Evolutionary conservation across 2,113 vertebrate genomes (phyloP).

Genomic region (Fulmarus glacialis): DNA sequence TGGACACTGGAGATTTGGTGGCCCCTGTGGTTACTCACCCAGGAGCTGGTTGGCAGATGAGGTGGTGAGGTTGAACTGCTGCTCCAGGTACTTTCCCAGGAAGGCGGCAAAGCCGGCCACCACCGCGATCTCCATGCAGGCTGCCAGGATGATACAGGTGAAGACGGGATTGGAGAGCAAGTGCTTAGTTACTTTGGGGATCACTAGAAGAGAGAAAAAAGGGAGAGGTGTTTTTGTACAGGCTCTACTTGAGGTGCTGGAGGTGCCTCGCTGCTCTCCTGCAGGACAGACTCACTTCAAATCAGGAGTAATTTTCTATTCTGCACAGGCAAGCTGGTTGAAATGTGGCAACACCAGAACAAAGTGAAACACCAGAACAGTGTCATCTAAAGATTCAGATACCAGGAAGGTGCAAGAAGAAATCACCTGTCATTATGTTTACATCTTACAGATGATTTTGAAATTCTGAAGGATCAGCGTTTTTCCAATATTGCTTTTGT

Average conservation of each 20-base stretch:
- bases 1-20: neutral
- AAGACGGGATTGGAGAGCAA: slow-evolving; percentile 96
- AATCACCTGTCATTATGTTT: neutral
- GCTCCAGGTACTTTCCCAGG: slow-evolving; percentile 96
- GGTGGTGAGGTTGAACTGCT: slow-evolving; percentile 98
- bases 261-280: neutral
- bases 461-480: neutral
- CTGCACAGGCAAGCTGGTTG: neutral
- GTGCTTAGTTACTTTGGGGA: slow-evolving; percentile 95
- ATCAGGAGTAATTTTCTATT: neutral
- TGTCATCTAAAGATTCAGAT: neutral
- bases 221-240: neutral
- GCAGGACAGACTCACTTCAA: neutral
- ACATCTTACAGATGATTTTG: neutral
- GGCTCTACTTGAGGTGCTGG: neutral
- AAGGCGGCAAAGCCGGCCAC: slow-evolving; percentile 96
- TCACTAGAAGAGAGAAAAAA: slow-evolving; percentile 78
- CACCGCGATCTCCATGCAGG: slow-evolving; percentile 97
- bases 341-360: neutral
- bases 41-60: slow-evolving; percentile 96
- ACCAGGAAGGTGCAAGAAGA: neutral
- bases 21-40: slow-evolving; percentile 74
- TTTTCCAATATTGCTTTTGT: neutral
- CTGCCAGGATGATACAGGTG: slow-evolving; percentile 94
- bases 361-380: neutral